Percentiles rank a stretch among this genome's conserved stretches.
These are phyloP conservation scores for Lagodon rhomboides DNA, from an alignment of 2,797 vertebrate genomes.

Conservation along the genomic window DNA sequence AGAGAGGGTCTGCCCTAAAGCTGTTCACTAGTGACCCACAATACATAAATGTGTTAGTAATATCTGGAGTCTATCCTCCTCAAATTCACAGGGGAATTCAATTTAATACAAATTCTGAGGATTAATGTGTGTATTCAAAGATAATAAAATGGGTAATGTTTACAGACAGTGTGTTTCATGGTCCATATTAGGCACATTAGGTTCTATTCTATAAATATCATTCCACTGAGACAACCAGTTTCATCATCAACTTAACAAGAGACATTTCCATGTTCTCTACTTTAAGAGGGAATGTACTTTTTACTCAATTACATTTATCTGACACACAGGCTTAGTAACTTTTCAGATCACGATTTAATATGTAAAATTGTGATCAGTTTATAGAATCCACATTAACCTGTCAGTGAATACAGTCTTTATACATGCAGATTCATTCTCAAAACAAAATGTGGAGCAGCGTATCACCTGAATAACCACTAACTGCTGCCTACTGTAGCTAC, in stretches of 20 bases:
- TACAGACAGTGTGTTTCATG: background rate
- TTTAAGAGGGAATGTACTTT: background rate
- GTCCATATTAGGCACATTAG: background rate
- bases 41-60: background rate
- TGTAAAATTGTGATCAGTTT: background rate
- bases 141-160: background rate
- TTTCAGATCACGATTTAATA: background rate
- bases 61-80: background rate
- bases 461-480: too few relatives aligned
- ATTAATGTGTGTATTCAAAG: background rate
- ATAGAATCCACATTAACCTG: too few relatives aligned
- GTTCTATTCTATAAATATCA: background rate
- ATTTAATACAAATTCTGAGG: background rate
- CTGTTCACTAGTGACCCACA: background rate
- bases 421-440: background rate
- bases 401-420: background rate
- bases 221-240: background rate
- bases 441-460: too few relatives aligned
- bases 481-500: too few relatives aligned
- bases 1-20: background rate
- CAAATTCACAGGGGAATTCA: background rate
- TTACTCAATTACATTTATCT: background rate
- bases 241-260: background rate
- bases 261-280: background rate
- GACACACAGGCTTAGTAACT: background rate